Evolutionary conservation across 2,113 vertebrate species (phyloP).

Genomic region (Calyptommatus sinebrachiatus): DNA sequence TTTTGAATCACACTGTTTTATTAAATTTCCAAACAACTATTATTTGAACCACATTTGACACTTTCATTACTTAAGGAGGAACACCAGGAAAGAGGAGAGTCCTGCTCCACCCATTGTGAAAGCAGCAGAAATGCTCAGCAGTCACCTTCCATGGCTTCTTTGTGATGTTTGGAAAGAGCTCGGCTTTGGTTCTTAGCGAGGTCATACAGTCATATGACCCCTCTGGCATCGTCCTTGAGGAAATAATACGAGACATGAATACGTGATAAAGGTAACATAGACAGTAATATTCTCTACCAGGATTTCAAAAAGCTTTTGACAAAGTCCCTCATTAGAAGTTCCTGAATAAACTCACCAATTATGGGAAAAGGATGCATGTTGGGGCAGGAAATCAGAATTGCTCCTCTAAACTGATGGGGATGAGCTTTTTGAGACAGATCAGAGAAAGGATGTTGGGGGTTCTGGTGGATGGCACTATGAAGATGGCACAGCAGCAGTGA

Average conservation of each 20-base stretch:
- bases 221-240: neutral
- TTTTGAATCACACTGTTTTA: constrained; percentile 40
- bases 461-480: too few species aligned
- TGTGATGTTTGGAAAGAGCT: neutral
- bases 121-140: neutral
- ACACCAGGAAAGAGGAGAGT: neutral
- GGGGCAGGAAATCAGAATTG: too few species aligned
- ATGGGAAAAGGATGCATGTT: too few species aligned
- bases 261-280: neutral
- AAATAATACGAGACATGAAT: neutral
- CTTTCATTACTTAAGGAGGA: constrained; percentile 4
- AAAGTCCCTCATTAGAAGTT: too few species aligned
- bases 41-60: constrained; percentile 11
- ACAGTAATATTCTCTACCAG: too few species aligned
- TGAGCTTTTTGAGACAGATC: too few species aligned
- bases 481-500: too few species aligned
- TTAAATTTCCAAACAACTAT: constrained; percentile 13
- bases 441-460: too few species aligned
- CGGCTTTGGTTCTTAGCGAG: neutral
- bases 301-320: too few species aligned
- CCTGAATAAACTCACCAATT: too few species aligned
- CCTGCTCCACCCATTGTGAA: neutral
- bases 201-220: neutral
- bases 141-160: neutral
- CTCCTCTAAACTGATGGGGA: too few species aligned